Evolutionary conservation across 2,797 vertebrate species (phyloP).

Genomic region (Knipowitschia caucasica): DNA sequence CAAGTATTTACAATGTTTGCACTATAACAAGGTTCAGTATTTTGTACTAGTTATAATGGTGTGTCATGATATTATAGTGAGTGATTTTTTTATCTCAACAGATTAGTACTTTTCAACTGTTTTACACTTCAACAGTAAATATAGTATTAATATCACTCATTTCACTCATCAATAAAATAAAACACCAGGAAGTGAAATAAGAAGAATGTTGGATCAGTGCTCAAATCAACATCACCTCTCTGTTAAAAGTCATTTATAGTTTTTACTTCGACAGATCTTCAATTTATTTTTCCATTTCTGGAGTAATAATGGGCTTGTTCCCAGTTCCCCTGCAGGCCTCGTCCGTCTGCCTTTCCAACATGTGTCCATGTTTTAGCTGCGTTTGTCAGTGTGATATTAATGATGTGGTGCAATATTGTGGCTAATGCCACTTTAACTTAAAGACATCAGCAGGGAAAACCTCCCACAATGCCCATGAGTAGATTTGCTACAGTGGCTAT

Average conservation of each 20-base stretch:
- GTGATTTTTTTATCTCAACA: too few relatives aligned
- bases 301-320: constrained; percentile 16
- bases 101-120: too few relatives aligned
- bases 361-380: constrained; percentile 2
- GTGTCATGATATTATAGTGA: too few relatives aligned
- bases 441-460: constrained; percentile 30
- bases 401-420: constrained; percentile 19
- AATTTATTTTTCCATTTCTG: constrained; percentile 23
- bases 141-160: constrained; percentile 1
- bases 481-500: constrained; percentile 7
- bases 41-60: too few relatives aligned
- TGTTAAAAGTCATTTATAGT: constrained; percentile 41
- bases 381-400: constrained; percentile 32
- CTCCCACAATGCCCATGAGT: constrained; percentile 31
- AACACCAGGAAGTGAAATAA: constrained; percentile 31
- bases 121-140: constrained; percentile 7
- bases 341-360: constrained; percentile 1
- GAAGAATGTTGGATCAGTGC: constrained; percentile 2
- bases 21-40: too few relatives aligned
- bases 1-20: too few relatives aligned
- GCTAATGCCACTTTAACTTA: constrained; percentile 6
- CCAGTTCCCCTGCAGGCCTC: constrained; percentile 6
- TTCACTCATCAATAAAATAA: constrained; percentile 23
- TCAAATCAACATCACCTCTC: constrained; percentile 33
- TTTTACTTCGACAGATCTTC: constrained; percentile 20